Conservation (phyloP, 2,113 vertebrate genomes). For the Athene noctua region DNA sequence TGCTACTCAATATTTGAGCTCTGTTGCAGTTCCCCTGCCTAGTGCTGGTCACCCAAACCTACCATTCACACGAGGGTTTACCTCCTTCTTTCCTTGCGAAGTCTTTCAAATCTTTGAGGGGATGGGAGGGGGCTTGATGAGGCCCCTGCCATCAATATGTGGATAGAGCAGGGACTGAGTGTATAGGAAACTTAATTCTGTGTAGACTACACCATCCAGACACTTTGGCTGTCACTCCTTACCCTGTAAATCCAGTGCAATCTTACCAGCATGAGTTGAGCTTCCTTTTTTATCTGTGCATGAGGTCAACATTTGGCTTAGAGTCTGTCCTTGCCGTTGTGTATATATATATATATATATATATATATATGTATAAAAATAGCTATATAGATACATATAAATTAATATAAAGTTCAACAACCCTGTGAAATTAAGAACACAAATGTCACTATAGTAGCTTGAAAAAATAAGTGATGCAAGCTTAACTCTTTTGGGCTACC, state of each 20-base stretch:
- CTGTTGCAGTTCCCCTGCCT: neutral
- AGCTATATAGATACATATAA: neutral
- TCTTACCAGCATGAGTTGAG: neutral
- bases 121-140: neutral
- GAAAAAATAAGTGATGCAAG: neutral
- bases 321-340: neutral
- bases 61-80: neutral
- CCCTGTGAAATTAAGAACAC: neutral
- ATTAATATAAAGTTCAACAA: neutral
- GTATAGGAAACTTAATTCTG: neutral
- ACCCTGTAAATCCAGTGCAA: neutral
- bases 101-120: neutral
- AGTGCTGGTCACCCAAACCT: neutral
- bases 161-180: neutral
- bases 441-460: neutral
- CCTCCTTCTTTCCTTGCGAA: neutral
- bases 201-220: neutral
- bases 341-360: neutral
- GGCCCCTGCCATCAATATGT: neutral
- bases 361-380: neutral
- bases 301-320: neutral
- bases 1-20: neutral
- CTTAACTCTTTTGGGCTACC: neutral
- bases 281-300: neutral
- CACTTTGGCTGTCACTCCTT: neutral